phyloP scores from a whole-genome alignment of 2,888 invertebrate genomes.

The Orthonevra nobilis region DNA sequence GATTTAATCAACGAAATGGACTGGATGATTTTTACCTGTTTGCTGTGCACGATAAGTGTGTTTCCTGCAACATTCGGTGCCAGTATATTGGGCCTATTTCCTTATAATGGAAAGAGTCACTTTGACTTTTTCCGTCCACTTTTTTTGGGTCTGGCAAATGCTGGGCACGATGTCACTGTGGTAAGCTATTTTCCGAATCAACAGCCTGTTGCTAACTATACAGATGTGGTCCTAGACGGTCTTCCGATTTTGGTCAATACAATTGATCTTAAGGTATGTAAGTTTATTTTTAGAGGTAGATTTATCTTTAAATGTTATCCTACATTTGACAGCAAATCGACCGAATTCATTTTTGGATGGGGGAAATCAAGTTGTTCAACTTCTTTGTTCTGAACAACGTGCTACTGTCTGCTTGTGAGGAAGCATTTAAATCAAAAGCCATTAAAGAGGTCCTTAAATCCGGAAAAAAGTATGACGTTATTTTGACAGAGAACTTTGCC shows the following conservation, averaged over 20 bases:
- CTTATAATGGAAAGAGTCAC: conserved; percentile 79
- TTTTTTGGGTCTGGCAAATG: conserved; percentile 77
- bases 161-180: conserved; percentile 80
- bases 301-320: not conserved
- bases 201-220: conserved; percentile 74
- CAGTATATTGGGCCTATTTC: conserved; percentile 77
- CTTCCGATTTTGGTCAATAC: conserved; percentile 73
- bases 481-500: conserved; percentile 85
- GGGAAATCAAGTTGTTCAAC: conserved; percentile 73
- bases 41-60: conserved; percentile 2
- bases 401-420: conserved; percentile 74
- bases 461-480: conserved; percentile 83
- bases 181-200: conserved; percentile 79
- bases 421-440: conserved; percentile 74
- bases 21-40: not conserved
- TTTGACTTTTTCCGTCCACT: conserved; percentile 79
- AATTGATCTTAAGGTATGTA: conserved; percentile 74
- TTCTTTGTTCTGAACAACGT: conserved; percentile 76
- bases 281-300: not conserved
- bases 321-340: conserved; percentile 36
- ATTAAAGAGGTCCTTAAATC: conserved; percentile 72
- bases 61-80: conserved; percentile 14
- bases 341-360: conserved; percentile 38
- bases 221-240: conserved; percentile 74
- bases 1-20: no score